Evolutionary conservation across 1,140 invertebrate genomes (phyloP), one percentile per base, ranked within the genome.

Genomic region (Leucophenga varia): DNA sequence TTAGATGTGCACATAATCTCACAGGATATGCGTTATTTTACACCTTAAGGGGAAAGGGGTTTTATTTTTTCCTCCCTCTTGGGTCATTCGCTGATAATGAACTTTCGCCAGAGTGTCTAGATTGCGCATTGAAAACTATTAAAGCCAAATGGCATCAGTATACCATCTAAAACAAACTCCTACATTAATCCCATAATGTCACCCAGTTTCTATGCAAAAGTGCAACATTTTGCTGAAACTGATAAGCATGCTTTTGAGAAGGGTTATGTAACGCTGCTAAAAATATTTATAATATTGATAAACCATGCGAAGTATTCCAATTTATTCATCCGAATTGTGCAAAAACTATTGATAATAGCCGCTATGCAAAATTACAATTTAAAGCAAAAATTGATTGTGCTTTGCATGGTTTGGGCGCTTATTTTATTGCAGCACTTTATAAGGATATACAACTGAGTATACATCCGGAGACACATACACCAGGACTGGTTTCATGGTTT

Each of bases 71-170:
- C 95, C 8, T 97, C 99, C 79, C 78, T 99, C n/a, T 79, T 99
- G 7, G 87, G 97, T 98, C 96, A 8, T 98, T 99, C 81, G 95
- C 95, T 14, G 96, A 99, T 74, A 99, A 99, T 77, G 97, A 99
- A 79, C 81, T 99, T 1, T 97, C 93, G 1, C 97, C 97, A 1
- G 97, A 99, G 77, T 99, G 97, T 79, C 80, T 99, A 10, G 95
- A 99, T 80, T 95, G 95, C 5, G 94, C 93, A 10, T 86, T 94
- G 59, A 13, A 83, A 86, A 32, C 89, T 95, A 55, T 76, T 98
- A 1, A 95, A 92, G 80, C 82, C 86, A 35, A 86, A 87, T 79
- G 95, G 94, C 14, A 89, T 98, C 43, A 95, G 91, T 69, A 97
- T 98, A 76, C 96, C 96, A 4, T 77, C 76, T 56, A 84, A 86